Percentiles rank a stretch among this genome's conserved stretches.
Evolutionary conservation across 2,113 vertebrate species (phyloP).

Genomic region (Hydrolagus affinis): DNA sequence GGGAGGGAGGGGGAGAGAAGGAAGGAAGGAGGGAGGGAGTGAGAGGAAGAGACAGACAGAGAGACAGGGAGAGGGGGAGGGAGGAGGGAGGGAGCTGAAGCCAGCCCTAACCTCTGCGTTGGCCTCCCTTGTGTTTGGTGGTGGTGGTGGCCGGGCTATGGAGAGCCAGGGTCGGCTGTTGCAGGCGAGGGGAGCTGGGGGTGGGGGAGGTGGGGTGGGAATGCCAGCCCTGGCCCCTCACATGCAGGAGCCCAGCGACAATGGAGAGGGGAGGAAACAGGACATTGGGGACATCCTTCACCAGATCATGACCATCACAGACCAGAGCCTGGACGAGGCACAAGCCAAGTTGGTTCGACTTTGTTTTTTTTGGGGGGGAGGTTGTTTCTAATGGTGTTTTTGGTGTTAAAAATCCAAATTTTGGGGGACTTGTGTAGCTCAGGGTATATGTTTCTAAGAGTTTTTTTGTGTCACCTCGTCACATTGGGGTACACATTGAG

Average conservation of each 20-base stretch:
- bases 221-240: conserved; percentile 83
- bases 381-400: too few relatives aligned
- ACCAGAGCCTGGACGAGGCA: conserved; percentile 99
- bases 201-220: conserved; percentile 51
- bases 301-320: conserved; percentile 99
- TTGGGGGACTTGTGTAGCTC: too few relatives aligned
- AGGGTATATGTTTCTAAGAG: too few relatives aligned
- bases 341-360: conserved; percentile 95
- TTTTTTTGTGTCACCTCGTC: too few relatives aligned
- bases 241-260: conserved; percentile 75
- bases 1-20: background rate
- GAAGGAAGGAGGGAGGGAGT: background rate
- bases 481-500: too few relatives aligned
- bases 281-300: conserved; percentile 99
- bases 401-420: too few relatives aligned
- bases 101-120: background rate
- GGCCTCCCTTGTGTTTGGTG: background rate
- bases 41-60: background rate
- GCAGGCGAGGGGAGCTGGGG: conserved; percentile 84
- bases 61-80: background rate
- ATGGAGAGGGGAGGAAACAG: conserved; percentile 95
- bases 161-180: conserved; percentile 97
- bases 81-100: background rate
- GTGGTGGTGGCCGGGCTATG: conserved; percentile 70
- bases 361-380: background rate